Evolutionary conservation across 30 jellyfish, hydroid and myxozoan genomes (phyloP).

Genomic region (Cassiopea andromeda): DNA sequence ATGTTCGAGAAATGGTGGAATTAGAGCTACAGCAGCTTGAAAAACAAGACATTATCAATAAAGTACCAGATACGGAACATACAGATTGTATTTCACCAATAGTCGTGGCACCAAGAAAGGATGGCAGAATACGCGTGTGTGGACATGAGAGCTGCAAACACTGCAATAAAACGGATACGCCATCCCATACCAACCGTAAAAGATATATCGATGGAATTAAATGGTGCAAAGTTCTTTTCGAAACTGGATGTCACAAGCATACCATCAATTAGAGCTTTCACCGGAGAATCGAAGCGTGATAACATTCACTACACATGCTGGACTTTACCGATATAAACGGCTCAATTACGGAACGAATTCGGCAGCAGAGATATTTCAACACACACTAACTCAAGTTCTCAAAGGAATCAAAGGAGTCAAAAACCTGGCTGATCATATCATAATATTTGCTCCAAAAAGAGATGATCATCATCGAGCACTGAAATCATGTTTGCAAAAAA

Average conservation of each 20-base stretch:
- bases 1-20: slow-evolving; percentile 43
- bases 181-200: slow-evolving; percentile 44
- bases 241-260: slow-evolving; percentile 49
- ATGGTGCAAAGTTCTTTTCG: slow-evolving; percentile 27
- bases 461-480: slow-evolving; percentile 53
- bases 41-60: slow-evolving; percentile 41
- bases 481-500: slow-evolving; percentile 2
- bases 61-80: slow-evolving; percentile 41
- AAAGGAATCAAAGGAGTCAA: slow-evolving; percentile 16
- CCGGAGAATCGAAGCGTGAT: too few relatives aligned
- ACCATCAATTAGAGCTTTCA: slow-evolving; percentile 23
- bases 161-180: slow-evolving; percentile 30
- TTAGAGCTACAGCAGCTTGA: slow-evolving; percentile 28
- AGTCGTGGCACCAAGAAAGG: slow-evolving; percentile 24
- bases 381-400: slow-evolving; percentile 5
- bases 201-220: slow-evolving; percentile 34
- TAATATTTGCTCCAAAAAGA: slow-evolving; percentile 43
- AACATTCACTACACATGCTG: slow-evolving; percentile 31
- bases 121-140: slow-evolving; percentile 10
- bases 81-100: slow-evolving; percentile 49
- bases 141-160: slow-evolving; percentile 56
- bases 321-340: slow-evolving; percentile 16
- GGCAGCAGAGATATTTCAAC: slow-evolving; percentile 45
- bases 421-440: slow-evolving; percentile 61
- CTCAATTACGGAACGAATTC: too few relatives aligned